phyloP scores from a whole-genome alignment of 2,888 invertebrate genomes.

The Lasioglossum marginatum region DNA sequence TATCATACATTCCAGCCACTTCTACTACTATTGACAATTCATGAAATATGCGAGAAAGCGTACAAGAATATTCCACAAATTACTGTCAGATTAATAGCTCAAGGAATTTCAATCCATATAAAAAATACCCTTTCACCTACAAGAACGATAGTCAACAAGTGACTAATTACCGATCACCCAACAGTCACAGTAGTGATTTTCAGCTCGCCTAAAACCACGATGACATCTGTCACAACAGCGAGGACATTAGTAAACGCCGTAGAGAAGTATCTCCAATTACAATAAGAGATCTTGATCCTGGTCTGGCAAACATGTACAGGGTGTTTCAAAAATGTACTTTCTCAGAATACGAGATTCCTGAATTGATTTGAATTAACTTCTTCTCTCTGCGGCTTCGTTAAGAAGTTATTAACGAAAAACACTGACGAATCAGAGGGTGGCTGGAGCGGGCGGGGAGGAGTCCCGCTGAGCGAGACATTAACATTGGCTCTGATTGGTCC shows the following conservation, averaged over 20 bases:
- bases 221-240: conserved; percentile 65
- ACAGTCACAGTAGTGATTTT: background rate
- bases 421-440: background rate
- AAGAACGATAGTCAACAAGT: background rate
- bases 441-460: too few species aligned
- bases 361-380: background rate
- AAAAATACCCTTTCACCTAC: background rate
- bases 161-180: background rate
- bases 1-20: background rate
- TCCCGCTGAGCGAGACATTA: background rate
- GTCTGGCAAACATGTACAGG: conserved; percentile 8
- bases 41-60: background rate
- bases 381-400: background rate
- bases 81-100: background rate
- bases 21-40: background rate
- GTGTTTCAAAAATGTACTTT: background rate
- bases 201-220: background rate
- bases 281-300: conserved; percentile 52
- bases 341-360: background rate
- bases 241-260: conserved; percentile 57
- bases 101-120: background rate
- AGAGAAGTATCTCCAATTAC: background rate
- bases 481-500: background rate
- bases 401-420: background rate
- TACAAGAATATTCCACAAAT: background rate